Evolutionary conservation across 2,888 invertebrate species (phyloP).

Genomic region (Hirtodrosophila alboralis): DNA sequence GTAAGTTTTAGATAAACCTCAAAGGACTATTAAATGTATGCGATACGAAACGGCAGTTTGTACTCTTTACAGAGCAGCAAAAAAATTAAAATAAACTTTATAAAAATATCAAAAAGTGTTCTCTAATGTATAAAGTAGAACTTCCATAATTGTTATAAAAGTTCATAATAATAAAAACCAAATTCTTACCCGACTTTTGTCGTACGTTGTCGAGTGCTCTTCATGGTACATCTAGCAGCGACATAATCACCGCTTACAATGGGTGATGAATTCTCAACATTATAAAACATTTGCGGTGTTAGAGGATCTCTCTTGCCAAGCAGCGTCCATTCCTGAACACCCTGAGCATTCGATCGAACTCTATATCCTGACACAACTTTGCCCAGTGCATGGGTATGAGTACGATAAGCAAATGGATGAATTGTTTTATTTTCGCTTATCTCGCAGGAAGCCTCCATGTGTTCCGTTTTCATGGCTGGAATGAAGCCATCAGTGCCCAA

Average conservation of each 20-base stretch:
- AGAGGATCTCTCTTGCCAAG: constrained; percentile 94
- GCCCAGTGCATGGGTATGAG: constrained; percentile 96
- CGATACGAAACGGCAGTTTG: too few species aligned
- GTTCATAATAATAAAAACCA: too few species aligned
- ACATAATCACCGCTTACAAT: constrained; percentile 89
- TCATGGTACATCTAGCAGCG: constrained; percentile 97
- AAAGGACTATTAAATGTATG: too few species aligned
- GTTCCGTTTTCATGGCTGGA: constrained; percentile 88
- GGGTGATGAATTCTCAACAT: constrained; percentile 87
- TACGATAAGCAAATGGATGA: constrained; percentile 97
- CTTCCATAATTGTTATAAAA: background rate
- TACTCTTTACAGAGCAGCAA: too few species aligned
- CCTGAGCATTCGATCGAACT: constrained; percentile 86
- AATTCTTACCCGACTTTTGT: constrained; percentile 90
- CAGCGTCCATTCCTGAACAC: constrained; percentile 90
- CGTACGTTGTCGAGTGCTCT: constrained; percentile 87
- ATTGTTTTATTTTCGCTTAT: constrained; percentile 92
- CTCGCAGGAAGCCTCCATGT: constrained; percentile 96
- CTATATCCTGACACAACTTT: constrained; percentile 93
- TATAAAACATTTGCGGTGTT: constrained; percentile 97
- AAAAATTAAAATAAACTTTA: too few species aligned
- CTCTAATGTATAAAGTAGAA: background rate
- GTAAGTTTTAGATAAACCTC: background rate
- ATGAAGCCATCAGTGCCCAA: constrained; percentile 94
- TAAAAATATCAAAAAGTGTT: too few species aligned